Evolutionary conservation across 2,888 invertebrate genomes (phyloP).

Genomic region (Entomobrya multifasciata): DNA sequence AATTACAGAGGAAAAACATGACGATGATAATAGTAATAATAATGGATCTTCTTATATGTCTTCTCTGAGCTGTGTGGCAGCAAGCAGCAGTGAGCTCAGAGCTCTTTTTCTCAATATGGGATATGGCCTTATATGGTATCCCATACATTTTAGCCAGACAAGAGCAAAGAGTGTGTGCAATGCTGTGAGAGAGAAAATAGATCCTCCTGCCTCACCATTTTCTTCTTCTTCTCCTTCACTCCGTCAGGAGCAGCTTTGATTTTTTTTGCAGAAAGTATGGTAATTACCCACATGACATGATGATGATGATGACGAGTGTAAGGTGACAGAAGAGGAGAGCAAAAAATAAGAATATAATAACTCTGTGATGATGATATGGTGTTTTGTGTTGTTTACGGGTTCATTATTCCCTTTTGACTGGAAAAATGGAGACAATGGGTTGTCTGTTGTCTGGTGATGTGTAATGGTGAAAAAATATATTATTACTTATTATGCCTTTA

Average conservation of each 20-base stretch:
- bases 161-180: too few species aligned
- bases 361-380: too few species aligned
- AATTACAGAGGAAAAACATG: slow-evolving; percentile 41
- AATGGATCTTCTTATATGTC: slow-evolving; percentile 25
- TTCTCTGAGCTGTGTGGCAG: slow-evolving; percentile 10
- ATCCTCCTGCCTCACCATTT: slow-evolving; percentile 60
- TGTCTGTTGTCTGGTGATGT: too few species aligned
- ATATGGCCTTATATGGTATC: slow-evolving; percentile 56
- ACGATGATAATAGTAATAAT: slow-evolving; percentile 44
- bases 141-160: slow-evolving; percentile 12
- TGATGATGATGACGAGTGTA: slow-evolving; percentile 24
- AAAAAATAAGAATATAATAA: slow-evolving; percentile 22
- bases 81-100: too few species aligned
- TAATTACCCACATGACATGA: slow-evolving; percentile 43
- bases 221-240: background rate
- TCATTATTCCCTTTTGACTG: slow-evolving; percentile 47
- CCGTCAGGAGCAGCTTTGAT: background rate
- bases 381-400: slow-evolving; percentile 33
- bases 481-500: too few species aligned
- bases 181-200: slow-evolving; percentile 53
- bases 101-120: slow-evolving; percentile 51
- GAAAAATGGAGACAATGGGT: slow-evolving; percentile 30
- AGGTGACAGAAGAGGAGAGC: slow-evolving; percentile 33
- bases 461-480: too few species aligned
- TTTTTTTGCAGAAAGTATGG: slow-evolving; percentile 49